Evolutionary conservation across 2,113 vertebrate species (phyloP).

Genomic region (Genyomyrus donnyi): DNA sequence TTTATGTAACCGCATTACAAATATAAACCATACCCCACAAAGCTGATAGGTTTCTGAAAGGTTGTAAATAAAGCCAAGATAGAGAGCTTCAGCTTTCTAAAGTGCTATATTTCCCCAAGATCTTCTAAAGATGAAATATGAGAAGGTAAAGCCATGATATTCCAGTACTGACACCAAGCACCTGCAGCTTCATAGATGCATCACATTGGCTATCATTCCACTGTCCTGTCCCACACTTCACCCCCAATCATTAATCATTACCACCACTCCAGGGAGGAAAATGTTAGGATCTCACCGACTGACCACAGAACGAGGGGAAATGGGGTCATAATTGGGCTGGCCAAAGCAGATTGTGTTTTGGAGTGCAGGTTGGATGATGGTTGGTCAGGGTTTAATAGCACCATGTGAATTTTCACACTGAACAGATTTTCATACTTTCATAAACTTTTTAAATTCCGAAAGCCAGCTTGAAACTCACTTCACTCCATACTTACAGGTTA

Average conservation of each 20-base stretch:
- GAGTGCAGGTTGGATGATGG: background rate
- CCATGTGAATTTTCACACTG: background rate
- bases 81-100: background rate
- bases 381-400: background rate
- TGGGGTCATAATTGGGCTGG: background rate
- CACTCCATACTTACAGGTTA: background rate
- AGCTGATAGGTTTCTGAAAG: background rate
- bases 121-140: background rate
- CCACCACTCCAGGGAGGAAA: background rate
- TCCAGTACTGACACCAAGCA: background rate
- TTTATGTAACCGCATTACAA: background rate
- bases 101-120: background rate
- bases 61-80: background rate
- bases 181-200: background rate
- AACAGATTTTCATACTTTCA: background rate
- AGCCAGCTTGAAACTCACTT: background rate
- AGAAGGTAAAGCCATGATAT: background rate
- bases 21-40: background rate
- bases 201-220: background rate
- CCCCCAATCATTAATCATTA: background rate
- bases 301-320: background rate
- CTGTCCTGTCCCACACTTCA: background rate
- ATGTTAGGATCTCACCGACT: background rate
- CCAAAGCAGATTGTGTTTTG: background rate
- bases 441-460: background rate